Base-by-base conservation (phyloP, 2,113 vertebrate species). In the Boulengeromyrus knoepffleri region DNA sequence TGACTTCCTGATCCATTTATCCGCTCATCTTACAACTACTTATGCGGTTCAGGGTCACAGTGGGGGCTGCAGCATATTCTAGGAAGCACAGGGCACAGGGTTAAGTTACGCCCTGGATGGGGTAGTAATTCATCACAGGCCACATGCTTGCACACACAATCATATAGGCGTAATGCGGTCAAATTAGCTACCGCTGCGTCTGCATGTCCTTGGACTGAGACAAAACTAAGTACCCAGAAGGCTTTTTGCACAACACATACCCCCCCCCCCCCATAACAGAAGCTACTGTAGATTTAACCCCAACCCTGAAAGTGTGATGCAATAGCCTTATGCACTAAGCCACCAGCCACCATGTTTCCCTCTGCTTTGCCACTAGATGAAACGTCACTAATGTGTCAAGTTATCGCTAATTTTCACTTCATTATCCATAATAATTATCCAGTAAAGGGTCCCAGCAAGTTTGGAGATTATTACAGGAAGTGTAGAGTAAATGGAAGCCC, bases 111-210 rank as follows among this genome's bases (percentile, higher is more conserved):
- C 52, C 12, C 50, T 7, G 39, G 17, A 46, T 45, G 87, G 74
- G 31, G 10, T 2, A 36, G 39, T 47, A 74, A 21, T 66, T 47
- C 45, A 39, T 66, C 88, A 89, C 42, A 89, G 31, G 15, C 15
- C 17, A 39, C 88, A 89, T 70, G 70, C 24, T 74, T 19, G 62
- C 62, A 85, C 77, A 58, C 85, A 88, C 42, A 88, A 27, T 84
- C 19, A 31, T 21, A 88, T 56, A 21, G 5, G 19, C 53, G 19
- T 21, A 87, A 36, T 80, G 39, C 13, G 74, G 74, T 36, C 74
- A 80, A 36, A 36, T 42, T 80, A 80, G 74, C 13, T 3, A 19
- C 36, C 2, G 6, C 36, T 39, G 36, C 62, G 0, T 5, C 50
- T 85, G 7, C 46, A n/a, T 47, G 45, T 46, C 83, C 42, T 85